Evolutionary conservation across 2,113 vertebrate genomes (phyloP).

Genomic region (Tetraodon nigroviridis): DNA sequence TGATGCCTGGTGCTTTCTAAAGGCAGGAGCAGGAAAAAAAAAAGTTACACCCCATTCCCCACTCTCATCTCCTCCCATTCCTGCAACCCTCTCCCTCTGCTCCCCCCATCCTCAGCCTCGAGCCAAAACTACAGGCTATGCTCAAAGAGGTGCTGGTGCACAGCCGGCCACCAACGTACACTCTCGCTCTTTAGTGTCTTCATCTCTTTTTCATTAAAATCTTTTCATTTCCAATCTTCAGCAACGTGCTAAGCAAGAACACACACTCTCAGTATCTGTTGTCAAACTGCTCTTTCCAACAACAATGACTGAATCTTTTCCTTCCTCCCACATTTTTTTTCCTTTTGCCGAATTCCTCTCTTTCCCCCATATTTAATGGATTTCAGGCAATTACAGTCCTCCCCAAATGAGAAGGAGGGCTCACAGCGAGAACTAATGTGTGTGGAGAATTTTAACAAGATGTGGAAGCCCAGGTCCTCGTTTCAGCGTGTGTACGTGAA

Average conservation of each 20-base stretch:
- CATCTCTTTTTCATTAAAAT: constrained; percentile 39
- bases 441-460: constrained; percentile 71
- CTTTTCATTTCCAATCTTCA: constrained; percentile 61
- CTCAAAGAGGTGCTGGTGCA: constrained; percentile 59
- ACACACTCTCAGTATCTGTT: constrained; percentile 55
- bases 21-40: constrained; percentile 6
- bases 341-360: constrained; percentile 31
- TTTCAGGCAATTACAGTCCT: constrained; percentile 69
- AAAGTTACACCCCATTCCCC: constrained; percentile 41
- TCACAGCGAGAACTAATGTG: constrained; percentile 34
- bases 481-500: constrained; percentile 19
- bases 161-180: constrained; percentile 47
- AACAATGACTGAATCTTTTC: constrained; percentile 20
- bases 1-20: constrained; percentile 37
- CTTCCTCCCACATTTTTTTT: constrained; percentile 25
- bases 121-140: constrained; percentile 58
- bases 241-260: constrained; percentile 52
- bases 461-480: constrained; percentile 62
- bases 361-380: constrained; percentile 63
- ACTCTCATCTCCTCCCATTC: constrained; percentile 42
- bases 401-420: constrained; percentile 48
- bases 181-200: background rate
- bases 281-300: constrained; percentile 46
- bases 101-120: constrained; percentile 37
- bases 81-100: constrained; percentile 36